Percentiles rank a stretch among this genome's conserved stretches.
phyloP scores from a whole-genome alignment of 1,140 invertebrate genomes.

The Atta cephalotes region DNA sequence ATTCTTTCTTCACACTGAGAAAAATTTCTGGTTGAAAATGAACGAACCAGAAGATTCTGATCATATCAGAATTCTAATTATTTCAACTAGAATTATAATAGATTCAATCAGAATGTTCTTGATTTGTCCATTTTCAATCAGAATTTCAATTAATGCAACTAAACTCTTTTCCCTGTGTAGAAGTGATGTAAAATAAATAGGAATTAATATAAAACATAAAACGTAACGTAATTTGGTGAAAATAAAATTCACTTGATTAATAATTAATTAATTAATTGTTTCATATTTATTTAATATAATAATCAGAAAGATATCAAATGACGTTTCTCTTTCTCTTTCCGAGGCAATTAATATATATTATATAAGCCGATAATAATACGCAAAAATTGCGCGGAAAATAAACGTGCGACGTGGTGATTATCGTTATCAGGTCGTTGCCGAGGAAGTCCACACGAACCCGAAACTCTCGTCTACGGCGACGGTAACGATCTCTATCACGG shows the following conservation, averaged over 20 bases:
- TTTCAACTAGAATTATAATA: too few species aligned
- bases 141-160: too few species aligned
- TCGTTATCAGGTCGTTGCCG: constrained; percentile 90
- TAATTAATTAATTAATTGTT: constrained; percentile 7
- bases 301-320: neutral
- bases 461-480: constrained; percentile 94
- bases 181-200: neutral
- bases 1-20: neutral
- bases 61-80: too few species aligned
- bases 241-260: neutral
- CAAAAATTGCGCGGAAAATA: neutral
- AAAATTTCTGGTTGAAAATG: too few species aligned
- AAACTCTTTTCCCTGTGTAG: too few species aligned
- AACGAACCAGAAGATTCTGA: too few species aligned
- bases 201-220: neutral
- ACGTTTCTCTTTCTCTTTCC: neutral
- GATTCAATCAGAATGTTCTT: too few species aligned
- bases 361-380: neutral
- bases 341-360: neutral
- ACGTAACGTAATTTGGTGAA: neutral
- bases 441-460: constrained; percentile 92
- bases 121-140: too few species aligned
- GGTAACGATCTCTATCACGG: constrained; percentile 93
- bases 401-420: constrained; percentile 6
- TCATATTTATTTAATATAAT: neutral